A percentile compares a stretch with the other conserved stretches of the same genome.
phyloP scores from a whole-genome alignment of 2,113 vertebrate genomes.

The Mus spicilegus region DNA sequence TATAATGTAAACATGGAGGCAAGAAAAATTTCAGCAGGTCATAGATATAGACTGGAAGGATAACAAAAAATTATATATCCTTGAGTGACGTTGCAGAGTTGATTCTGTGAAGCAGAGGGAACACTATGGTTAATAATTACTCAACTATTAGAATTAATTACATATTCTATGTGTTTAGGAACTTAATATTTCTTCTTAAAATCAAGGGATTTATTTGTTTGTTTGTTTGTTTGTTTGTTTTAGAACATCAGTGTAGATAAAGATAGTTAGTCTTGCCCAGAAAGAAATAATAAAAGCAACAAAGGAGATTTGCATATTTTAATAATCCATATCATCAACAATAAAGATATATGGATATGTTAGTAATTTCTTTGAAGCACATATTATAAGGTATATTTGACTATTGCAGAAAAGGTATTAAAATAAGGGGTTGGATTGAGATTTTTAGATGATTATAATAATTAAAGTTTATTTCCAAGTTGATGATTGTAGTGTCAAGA shows the following conservation, averaged over 20 bases:
- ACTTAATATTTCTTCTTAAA: neutral
- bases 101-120: neutral
- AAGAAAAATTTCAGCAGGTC: neutral
- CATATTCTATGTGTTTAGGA: neutral
- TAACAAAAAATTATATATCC: neutral
- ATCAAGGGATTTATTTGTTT: no score
- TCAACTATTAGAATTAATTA: neutral
- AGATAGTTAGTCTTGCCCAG: neutral
- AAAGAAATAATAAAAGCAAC: neutral
- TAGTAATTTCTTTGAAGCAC: neutral
- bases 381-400: neutral
- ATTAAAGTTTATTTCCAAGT: neutral
- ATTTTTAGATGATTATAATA: neutral
- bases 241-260: no score
- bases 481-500: neutral
- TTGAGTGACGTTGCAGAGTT: neutral
- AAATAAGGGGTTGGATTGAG: neutral
- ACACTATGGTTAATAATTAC: neutral
- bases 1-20: neutral
- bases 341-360: neutral
- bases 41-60: neutral
- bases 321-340: neutral
- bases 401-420: neutral
- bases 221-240: no score
- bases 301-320: neutral